A percentile compares a stretch with the other conserved stretches of the same genome.
These are phyloP conservation scores for Sphaeramia orbicularis DNA, from an alignment of 2,797 vertebrate species.

Conservation along the genomic window DNA sequence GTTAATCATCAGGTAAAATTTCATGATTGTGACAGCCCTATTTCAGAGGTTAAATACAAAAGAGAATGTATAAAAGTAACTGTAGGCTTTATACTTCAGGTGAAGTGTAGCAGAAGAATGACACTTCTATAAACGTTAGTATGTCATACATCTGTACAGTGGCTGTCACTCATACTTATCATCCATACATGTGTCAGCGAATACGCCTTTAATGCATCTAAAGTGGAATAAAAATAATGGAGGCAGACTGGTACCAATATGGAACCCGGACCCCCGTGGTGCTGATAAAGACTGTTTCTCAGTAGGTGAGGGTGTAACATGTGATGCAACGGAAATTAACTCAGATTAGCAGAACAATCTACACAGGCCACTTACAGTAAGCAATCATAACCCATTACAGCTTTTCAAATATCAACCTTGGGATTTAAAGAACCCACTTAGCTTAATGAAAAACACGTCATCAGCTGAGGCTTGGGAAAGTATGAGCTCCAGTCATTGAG, in stretches of 20 bases:
- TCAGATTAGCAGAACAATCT: slow-evolving; percentile 22
- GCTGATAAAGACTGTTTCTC: slow-evolving; percentile 7
- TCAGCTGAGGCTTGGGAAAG: slow-evolving; percentile 48
- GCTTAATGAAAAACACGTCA: slow-evolving; percentile 74
- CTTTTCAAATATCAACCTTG: slow-evolving; percentile 70
- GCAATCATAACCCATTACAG: slow-evolving; percentile 69
- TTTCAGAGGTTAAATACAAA: neutral
- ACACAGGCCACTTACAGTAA: slow-evolving; percentile 44
- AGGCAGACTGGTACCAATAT: slow-evolving; percentile 1
- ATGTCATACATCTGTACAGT: slow-evolving; percentile 6
- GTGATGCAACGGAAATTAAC: slow-evolving; percentile 1
- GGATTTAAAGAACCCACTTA: slow-evolving; percentile 75
- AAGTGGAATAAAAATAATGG: slow-evolving; percentile 11
- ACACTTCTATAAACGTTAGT: neutral
- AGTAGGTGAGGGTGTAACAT: neutral
- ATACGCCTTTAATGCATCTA: neutral
- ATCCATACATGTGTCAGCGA: neutral
- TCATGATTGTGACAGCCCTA: neutral
- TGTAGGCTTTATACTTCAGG: neutral
- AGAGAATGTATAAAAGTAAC: neutral
- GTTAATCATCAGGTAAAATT: too few relatives aligned
- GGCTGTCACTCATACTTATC: neutral
- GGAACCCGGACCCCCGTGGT: neutral
- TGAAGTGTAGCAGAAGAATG: neutral
- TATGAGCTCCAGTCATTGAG: slow-evolving; percentile 50